Percentiles rank a stretch among this genome's conserved stretches.
Evolutionary conservation across 2,888 invertebrate genomes (phyloP).

Genomic region (Drosophila macrospina): DNA sequence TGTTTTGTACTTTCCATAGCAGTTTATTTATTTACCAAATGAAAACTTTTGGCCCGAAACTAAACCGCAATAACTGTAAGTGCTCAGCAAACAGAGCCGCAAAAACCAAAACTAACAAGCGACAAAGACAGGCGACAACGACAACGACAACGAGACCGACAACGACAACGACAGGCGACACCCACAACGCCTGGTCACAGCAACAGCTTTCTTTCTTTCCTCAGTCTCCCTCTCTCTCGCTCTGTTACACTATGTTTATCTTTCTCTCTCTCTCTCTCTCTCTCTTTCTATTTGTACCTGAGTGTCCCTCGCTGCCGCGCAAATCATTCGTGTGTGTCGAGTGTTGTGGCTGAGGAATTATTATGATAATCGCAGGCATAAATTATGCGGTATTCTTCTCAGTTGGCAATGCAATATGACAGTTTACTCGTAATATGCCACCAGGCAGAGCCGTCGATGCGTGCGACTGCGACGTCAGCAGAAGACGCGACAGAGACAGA

Average conservation of each 20-base stretch:
- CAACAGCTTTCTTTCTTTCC: background rate
- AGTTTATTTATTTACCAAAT: conserved; percentile 66
- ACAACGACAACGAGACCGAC: conserved; percentile 6
- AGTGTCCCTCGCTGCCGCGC: conserved; percentile 14
- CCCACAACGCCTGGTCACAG: conserved; percentile 26
- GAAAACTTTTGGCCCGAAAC: conserved; percentile 59
- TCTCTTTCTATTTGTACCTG: background rate
- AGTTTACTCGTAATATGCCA: conserved; percentile 31
- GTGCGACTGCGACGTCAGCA: conserved; percentile 14
- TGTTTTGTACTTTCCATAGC: conserved; percentile 7
- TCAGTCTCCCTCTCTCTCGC: background rate
- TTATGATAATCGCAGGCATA: conserved; percentile 80
- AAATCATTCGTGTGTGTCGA: conserved; percentile 59
- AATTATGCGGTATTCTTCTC: conserved; percentile 64
- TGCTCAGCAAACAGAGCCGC: conserved; percentile 70
- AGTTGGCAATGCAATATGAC: conserved; percentile 58
- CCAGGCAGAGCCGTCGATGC: conserved; percentile 32
- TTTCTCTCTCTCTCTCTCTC: background rate
- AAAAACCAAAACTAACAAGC: conserved; percentile 49
- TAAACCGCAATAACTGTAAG: conserved; percentile 79
- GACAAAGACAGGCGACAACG: conserved; percentile 8
- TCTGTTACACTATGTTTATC: background rate
- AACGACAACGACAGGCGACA: conserved; percentile 5
- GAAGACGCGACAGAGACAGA: background rate
- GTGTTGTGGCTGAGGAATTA: conserved; percentile 65